These are phyloP conservation scores for Oryzias melastigma DNA, from an alignment of 2,113 vertebrate genomes.

Conservation along the genomic window DNA sequence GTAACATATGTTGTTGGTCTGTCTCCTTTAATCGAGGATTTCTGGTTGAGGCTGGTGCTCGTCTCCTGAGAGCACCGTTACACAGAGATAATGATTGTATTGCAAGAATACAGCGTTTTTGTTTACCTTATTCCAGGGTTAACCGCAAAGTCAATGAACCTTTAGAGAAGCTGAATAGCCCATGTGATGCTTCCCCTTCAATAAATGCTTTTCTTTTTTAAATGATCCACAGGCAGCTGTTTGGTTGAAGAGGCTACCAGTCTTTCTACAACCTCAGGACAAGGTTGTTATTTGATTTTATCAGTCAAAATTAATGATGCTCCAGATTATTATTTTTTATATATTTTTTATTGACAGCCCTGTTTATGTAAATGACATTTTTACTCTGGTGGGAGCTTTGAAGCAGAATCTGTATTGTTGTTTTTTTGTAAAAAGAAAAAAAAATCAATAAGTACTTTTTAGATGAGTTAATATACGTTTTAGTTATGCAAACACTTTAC, in stretches of 20 bases:
- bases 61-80: conserved; percentile 1
- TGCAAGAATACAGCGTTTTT: conserved; percentile 5
- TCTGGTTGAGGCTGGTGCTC: conserved; percentile 1
- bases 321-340: too few species aligned
- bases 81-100: conserved; percentile 14
- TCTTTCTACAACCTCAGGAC: not conserved
- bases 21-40: conserved; percentile 22
- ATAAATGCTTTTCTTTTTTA: not conserved
- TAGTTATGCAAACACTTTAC: too few species aligned
- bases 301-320: too few species aligned
- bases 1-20: conserved; percentile 5
- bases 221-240: not conserved
- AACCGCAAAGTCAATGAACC: conserved; percentile 13
- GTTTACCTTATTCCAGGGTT: conserved; percentile 17
- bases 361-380: too few species aligned
- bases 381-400: too few species aligned
- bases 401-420: too few species aligned
- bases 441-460: too few species aligned
- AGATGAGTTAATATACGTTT: too few species aligned
- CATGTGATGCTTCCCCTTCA: not conserved
- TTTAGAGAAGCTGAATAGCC: conserved; percentile 11
- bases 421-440: too few species aligned
- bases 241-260: conserved; percentile 5
- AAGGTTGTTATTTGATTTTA: too few species aligned
- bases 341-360: too few species aligned